Percentiles rank a stretch among this genome's conserved stretches.
Conservation (phyloP, 2,888 invertebrate genomes). For the Drosophila fungiperda region DNA sequence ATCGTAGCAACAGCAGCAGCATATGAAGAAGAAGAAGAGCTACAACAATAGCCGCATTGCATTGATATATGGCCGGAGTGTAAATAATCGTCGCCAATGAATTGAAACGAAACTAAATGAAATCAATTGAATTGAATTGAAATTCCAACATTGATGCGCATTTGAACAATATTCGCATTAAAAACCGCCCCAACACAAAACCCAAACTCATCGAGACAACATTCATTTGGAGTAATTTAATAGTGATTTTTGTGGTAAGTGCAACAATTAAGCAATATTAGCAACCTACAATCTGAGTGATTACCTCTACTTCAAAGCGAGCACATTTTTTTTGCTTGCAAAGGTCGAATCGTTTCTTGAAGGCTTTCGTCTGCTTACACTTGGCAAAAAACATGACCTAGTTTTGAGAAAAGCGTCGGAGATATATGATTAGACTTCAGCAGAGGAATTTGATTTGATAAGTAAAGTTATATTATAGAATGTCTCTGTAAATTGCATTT, state of each 20-base stretch:
- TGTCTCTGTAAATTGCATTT: neutral
- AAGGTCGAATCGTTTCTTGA: conserved; percentile 33
- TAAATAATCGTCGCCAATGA: conserved; percentile 58
- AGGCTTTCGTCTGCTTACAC: neutral
- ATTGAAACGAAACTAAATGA: conserved; percentile 46
- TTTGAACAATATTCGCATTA: conserved; percentile 13
- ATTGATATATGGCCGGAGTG: conserved; percentile 72
- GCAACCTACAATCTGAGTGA: conserved; percentile 14
- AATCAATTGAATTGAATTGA: conserved; percentile 44
- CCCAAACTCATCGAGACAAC: conserved; percentile 4
- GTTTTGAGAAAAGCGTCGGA: neutral
- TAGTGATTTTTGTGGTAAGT: conserved; percentile 45
- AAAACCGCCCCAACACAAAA: conserved; percentile 4
- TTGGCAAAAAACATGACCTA: neutral
- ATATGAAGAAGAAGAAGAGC: neutral
- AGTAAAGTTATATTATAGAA: neutral
- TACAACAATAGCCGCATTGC: conserved; percentile 37
- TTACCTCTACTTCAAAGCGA: conserved; percentile 7
- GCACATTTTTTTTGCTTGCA: conserved; percentile 9
- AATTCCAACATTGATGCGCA: conserved; percentile 38
- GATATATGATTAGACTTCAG: neutral
- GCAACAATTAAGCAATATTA: conserved; percentile 37
- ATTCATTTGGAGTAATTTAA: conserved; percentile 2
- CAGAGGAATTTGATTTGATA: neutral
- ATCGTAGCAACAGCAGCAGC: neutral